These are phyloP conservation scores for Mactra quadrangularis DNA, from an alignment of 1,140 invertebrate species.

Conservation along the genomic window DNA sequence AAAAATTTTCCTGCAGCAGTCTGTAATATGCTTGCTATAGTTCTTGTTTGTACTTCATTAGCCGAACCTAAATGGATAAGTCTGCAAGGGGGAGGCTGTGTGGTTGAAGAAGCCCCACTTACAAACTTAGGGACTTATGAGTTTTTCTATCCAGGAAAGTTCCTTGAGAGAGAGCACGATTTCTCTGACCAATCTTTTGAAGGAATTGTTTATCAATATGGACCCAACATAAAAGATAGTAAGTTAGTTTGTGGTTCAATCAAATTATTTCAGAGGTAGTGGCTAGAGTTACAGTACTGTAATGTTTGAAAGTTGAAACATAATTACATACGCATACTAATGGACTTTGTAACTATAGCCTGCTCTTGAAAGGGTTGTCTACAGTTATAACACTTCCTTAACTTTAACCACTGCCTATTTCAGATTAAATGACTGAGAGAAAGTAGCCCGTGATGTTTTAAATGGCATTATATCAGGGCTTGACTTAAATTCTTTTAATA, in stretches of 20 bases:
- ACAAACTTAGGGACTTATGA: conserved; percentile 75
- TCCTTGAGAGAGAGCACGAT: conserved; percentile 59
- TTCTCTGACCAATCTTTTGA: not conserved
- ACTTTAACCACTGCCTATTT: no score
- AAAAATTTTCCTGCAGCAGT: conserved; percentile 79
- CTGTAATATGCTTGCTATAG: conserved; percentile 80
- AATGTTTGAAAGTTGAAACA: not conserved
- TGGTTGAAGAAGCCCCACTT: conserved; percentile 56
- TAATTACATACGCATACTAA: no score
- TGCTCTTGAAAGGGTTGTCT: no score
- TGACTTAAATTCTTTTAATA: no score
- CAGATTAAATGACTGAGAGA: no score
- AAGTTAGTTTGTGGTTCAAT: conserved; percentile 54
- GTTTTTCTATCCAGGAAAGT: conserved; percentile 79
- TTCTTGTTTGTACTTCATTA: conserved; percentile 78
- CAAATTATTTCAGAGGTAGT: not conserved
- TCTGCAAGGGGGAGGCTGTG: conserved; percentile 70
- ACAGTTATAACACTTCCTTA: no score
- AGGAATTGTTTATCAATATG: conserved; percentile 70
- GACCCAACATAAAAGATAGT: conserved; percentile 69
- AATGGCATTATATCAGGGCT: no score
- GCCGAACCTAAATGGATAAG: conserved; percentile 80
- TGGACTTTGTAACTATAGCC: no score
- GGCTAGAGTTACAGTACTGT: not conserved
- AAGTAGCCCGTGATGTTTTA: no score